These are phyloP conservation scores for Scolopax bukidnonensis DNA, from an alignment of 2,797 vertebrate species.

Conservation along the genomic window DNA sequence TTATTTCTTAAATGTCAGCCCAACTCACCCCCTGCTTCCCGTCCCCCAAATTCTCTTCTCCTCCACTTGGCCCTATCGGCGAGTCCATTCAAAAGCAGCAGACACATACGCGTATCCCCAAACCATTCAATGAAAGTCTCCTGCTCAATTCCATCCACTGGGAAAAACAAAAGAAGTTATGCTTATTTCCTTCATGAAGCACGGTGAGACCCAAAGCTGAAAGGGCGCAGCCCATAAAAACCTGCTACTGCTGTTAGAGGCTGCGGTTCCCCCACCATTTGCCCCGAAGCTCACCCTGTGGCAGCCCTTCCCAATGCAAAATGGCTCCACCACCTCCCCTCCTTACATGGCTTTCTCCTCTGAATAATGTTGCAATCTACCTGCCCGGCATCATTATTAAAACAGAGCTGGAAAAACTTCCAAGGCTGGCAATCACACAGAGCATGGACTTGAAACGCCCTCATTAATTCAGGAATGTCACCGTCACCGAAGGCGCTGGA, in stretches of 20 bases:
- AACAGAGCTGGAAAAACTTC: not conserved
- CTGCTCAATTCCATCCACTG: not conserved
- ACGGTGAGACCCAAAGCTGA: not conserved
- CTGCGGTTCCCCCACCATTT: not conserved
- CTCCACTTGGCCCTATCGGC: rapidly evolving
- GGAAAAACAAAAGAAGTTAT: not conserved
- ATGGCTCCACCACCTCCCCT: not conserved
- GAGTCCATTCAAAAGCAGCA: not conserved
- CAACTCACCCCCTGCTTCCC: not conserved
- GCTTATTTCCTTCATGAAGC: not conserved
- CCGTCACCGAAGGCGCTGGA: rapidly evolving
- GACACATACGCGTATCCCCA: not conserved
- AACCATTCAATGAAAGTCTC: not conserved
- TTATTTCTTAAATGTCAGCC: not conserved
- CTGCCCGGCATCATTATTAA: not conserved
- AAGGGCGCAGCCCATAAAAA: not conserved
- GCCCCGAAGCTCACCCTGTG: not conserved
- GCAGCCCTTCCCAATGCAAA: not conserved
- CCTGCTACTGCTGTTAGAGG: no score
- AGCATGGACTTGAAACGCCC: not conserved
- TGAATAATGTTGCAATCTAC: not conserved
- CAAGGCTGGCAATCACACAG: not conserved
- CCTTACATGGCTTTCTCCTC: not conserved
- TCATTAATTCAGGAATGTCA: not conserved
- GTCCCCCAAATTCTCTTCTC: not conserved